Evolutionary conservation across 1,140 invertebrate genomes (phyloP).

Genomic region (Coenobita brevimanus): DNA sequence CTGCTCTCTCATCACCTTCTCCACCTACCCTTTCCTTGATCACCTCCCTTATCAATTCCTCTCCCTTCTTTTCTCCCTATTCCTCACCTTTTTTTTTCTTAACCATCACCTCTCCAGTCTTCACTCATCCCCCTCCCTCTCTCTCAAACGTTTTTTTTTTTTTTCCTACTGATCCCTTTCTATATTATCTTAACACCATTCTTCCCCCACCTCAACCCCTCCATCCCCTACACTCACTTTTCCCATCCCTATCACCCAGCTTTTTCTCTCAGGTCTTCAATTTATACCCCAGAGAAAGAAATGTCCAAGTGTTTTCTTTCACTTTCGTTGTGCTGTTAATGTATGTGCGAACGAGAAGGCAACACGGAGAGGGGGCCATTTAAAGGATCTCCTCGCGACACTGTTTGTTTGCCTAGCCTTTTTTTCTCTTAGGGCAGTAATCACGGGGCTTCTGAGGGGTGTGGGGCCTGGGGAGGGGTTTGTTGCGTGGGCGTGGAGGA

Average conservation of each 20-base stretch:
- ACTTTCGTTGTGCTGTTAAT: background rate
- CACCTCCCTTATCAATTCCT: background rate
- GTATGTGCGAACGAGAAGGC: background rate
- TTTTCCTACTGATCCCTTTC: background rate
- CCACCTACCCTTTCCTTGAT: background rate
- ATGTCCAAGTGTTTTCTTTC: conserved; percentile 25
- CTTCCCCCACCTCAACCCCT: background rate
- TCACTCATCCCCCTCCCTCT: conserved; percentile 9
- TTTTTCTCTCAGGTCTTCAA: background rate
- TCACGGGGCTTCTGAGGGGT: too few species aligned
- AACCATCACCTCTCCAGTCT: background rate
- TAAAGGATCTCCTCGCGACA: background rate
- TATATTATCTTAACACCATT: background rate
- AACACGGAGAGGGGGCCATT: background rate
- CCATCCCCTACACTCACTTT: background rate
- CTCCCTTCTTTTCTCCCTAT: background rate
- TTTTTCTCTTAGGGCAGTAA: too few species aligned
- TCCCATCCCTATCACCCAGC: background rate
- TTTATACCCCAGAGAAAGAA: background rate
- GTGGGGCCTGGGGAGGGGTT: too few species aligned
- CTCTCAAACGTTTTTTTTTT: conserved; percentile 2
- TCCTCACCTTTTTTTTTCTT: background rate
- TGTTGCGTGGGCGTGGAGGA: too few species aligned
- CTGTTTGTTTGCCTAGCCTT: background rate
- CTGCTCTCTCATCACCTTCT: background rate